These are phyloP conservation scores for Uloborus diversus DNA, from an alignment of 1,140 invertebrate genomes.

Conservation along the genomic window DNA sequence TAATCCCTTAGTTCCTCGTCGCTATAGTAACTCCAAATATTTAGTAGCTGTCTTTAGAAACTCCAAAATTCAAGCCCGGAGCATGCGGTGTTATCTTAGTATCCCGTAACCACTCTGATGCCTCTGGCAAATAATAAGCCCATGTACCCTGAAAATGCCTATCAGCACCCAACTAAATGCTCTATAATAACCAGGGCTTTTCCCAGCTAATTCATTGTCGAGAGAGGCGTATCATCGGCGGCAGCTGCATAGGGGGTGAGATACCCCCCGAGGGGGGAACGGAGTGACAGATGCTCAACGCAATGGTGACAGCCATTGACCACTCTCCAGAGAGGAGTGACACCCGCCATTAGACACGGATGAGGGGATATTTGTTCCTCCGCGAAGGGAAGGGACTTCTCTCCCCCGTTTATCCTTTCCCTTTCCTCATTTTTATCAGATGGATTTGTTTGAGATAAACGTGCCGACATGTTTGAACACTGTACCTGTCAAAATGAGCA, in stretches of 20 bases:
- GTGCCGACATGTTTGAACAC: too few species aligned
- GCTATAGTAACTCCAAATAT: background rate
- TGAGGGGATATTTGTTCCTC: conserved; percentile 4
- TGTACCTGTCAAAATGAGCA: too few species aligned
- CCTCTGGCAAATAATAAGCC: conserved; percentile 4
- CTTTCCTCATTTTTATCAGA: too few species aligned
- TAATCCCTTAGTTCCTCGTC: too few species aligned
- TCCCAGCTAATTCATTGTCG: background rate
- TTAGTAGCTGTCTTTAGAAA: background rate
- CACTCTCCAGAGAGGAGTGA: conserved; percentile 21
- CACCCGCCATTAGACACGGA: conserved; percentile 27
- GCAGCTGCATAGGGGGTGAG: background rate
- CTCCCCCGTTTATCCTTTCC: background rate
- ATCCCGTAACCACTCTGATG: background rate
- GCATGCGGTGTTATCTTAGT: too few species aligned
- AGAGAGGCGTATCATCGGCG: conserved; percentile 14
- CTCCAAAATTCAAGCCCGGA: background rate
- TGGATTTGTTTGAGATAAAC: too few species aligned
- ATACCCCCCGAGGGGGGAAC: background rate
- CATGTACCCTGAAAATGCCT: background rate
- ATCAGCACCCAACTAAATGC: conserved; percentile 23
- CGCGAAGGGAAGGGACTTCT: background rate
- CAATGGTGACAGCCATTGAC: conserved; percentile 26
- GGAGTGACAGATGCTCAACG: conserved; percentile 18
- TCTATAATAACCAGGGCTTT: conserved; percentile 19